Evolutionary conservation across 2,113 vertebrate species (phyloP).

Genomic region (Tauraco erythrolophus): DNA sequence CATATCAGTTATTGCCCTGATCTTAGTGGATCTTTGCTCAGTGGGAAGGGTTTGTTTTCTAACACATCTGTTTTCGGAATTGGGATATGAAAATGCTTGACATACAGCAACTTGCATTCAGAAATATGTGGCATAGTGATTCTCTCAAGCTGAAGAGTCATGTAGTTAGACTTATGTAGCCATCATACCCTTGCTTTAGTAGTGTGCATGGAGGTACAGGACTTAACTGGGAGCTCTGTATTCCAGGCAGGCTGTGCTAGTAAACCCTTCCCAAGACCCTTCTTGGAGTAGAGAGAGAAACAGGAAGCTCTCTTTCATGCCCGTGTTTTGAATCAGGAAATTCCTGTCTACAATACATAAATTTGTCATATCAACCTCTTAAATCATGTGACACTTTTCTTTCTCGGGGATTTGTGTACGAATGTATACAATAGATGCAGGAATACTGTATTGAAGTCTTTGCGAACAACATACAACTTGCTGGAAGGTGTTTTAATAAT

Average conservation of each 20-base stretch:
- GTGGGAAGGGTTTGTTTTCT: neutral
- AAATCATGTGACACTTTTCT: neutral
- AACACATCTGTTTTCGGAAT: neutral
- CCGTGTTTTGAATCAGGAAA: constrained; percentile 64
- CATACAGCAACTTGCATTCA: neutral
- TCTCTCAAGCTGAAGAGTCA: neutral
- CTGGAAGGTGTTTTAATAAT: neutral
- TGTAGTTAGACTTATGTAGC: neutral
- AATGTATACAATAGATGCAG: neutral
- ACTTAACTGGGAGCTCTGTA: neutral
- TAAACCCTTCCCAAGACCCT: neutral
- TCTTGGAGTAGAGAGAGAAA: neutral
- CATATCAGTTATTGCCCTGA: neutral
- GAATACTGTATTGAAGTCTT: neutral
- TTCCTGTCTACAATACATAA: constrained; percentile 34
- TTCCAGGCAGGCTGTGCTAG: neutral
- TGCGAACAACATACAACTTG: neutral
- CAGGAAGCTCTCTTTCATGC: constrained; percentile 37
- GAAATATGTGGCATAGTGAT: neutral
- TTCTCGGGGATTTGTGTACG: neutral
- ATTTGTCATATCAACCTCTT: constrained; percentile 19
- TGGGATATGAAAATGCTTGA: neutral
- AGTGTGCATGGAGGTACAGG: neutral
- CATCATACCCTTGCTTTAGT: neutral
- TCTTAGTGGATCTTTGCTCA: neutral